Conservation (phyloP, 1,140 invertebrate genomes). For the Mizuhopecten yessoensis region DNA sequence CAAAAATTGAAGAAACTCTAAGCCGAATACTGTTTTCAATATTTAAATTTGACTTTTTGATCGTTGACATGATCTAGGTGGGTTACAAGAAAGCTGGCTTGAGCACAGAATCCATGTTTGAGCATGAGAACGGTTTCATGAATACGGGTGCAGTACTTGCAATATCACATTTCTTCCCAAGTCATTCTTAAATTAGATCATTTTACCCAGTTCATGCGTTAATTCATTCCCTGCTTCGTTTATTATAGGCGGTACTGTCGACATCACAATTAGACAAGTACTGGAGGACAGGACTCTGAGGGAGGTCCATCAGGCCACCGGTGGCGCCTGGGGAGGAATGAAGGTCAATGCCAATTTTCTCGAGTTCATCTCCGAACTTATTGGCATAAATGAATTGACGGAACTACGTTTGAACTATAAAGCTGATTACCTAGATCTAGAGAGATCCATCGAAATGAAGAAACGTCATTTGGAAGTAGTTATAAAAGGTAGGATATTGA, state of each 20-base stretch:
- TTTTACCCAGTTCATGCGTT: no score
- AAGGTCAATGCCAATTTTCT: conserved; percentile 59
- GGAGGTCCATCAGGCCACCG: conserved; percentile 67
- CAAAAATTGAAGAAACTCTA: no score
- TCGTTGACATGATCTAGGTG: no score
- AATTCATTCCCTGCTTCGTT: no score
- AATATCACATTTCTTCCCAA: no score
- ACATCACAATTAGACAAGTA: conserved; percentile 63
- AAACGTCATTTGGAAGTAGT: conserved; percentile 59
- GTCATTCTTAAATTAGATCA: no score
- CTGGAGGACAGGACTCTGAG: conserved; percentile 49
- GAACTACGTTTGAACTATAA: conserved; percentile 46
- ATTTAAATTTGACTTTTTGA: no score
- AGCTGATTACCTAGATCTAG: conserved; percentile 61
- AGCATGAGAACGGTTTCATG: no score
- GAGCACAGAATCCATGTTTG: no score
- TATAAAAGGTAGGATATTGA: neutral
- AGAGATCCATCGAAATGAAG: conserved; percentile 66
- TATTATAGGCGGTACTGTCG: conserved; percentile 68
- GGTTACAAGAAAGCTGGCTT: no score
- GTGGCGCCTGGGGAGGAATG: conserved; percentile 66
- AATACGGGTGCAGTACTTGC: no score
- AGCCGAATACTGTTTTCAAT: no score
- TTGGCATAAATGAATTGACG: conserved; percentile 53
- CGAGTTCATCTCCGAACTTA: conserved; percentile 52